A percentile compares a stretch with the other conserved stretches of the same genome.
These are phyloP conservation scores for Epistrophe grossulariae DNA, from an alignment of 2,888 invertebrate species.

Conservation along the genomic window DNA sequence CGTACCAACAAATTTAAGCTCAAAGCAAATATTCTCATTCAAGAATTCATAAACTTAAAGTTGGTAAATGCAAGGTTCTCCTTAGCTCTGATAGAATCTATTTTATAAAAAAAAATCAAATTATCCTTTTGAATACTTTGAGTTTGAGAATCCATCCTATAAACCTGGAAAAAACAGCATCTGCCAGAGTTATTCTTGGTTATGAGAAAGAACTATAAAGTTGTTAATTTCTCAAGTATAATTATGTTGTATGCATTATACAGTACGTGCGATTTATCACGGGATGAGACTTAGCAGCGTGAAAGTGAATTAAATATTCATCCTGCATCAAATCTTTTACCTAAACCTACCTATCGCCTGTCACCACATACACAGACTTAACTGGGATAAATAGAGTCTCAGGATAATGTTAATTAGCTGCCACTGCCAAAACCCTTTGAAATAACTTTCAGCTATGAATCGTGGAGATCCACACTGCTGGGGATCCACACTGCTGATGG, in stretches of 20 bases:
- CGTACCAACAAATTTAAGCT: too few relatives aligned
- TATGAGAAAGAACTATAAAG: conserved; percentile 30
- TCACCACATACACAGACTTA: neutral
- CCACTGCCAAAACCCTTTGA: neutral
- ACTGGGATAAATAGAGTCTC: conserved; percentile 6
- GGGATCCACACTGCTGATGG: neutral
- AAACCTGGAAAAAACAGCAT: conserved; percentile 43
- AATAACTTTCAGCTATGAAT: neutral
- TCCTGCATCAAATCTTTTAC: neutral
- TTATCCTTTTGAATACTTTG: neutral
- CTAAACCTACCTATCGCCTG: neutral
- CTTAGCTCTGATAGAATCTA: too few relatives aligned
- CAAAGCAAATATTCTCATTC: too few relatives aligned
- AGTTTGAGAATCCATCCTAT: neutral
- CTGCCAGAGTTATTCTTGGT: conserved; percentile 22
- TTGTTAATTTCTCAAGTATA: neutral
- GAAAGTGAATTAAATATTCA: conserved; percentile 47
- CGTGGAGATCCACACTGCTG: neutral
- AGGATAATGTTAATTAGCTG: conserved; percentile 46
- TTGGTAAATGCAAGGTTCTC: too few relatives aligned
- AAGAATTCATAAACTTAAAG: too few relatives aligned
- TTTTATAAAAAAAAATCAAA: too few relatives aligned
- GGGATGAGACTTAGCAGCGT: conserved; percentile 53
- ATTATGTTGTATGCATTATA: neutral
- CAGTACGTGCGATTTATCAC: conserved; percentile 56